These are phyloP conservation scores for Acleris cristana DNA, from an alignment of 2,888 invertebrate genomes.

Conservation along the genomic window DNA sequence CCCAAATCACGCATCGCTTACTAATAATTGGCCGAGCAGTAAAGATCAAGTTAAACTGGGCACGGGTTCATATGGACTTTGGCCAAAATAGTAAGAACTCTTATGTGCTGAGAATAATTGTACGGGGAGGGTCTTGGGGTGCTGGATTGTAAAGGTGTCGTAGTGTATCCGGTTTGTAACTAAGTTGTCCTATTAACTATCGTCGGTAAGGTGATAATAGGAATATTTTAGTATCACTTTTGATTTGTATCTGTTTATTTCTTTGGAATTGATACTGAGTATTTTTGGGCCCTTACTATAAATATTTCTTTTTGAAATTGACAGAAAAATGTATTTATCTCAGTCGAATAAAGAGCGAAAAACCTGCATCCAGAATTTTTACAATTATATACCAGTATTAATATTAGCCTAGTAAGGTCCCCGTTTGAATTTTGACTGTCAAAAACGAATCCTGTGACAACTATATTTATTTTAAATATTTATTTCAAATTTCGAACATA, in stretches of 20 bases:
- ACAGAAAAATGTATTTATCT: too few relatives aligned
- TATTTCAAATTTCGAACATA: too few relatives aligned
- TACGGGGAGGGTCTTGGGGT: neutral
- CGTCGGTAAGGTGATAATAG: constrained; percentile 1
- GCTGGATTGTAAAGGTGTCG: constrained; percentile 16
- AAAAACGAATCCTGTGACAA: too few relatives aligned
- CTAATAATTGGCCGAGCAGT: neutral
- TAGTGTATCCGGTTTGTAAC: constrained; percentile 24
- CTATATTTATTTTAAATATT: too few relatives aligned
- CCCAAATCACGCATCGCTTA: neutral
- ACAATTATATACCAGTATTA: too few relatives aligned
- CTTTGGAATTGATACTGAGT: neutral
- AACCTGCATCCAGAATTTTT: too few relatives aligned
- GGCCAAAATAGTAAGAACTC: constrained; percentile 10
- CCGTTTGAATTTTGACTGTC: too few relatives aligned
- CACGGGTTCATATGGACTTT: neutral
- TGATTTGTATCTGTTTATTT: neutral
- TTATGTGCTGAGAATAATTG: neutral
- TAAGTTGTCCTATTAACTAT: constrained; percentile 21
- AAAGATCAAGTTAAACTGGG: constrained; percentile 13
- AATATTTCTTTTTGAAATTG: too few relatives aligned
- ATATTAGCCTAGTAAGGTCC: too few relatives aligned
- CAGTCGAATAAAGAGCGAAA: too few relatives aligned
- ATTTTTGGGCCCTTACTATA: neutral
- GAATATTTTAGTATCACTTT: neutral